phyloP scores from a whole-genome alignment of 2,113 vertebrate species.

The Hylia prasina region DNA sequence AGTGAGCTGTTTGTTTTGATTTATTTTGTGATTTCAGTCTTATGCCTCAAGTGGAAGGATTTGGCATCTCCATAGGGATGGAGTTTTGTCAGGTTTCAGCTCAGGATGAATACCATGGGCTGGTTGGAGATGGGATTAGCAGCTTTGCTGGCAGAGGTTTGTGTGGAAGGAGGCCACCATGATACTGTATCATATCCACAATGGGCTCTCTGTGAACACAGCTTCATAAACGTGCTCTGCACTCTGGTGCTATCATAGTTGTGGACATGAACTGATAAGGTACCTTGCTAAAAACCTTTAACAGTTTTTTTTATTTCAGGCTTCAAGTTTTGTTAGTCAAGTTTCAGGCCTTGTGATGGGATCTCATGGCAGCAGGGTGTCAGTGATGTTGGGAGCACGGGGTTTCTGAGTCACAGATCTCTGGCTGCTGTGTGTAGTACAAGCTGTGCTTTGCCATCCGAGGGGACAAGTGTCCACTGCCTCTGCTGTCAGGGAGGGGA shows the following conservation, averaged over 20 bases:
- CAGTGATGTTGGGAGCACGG: fast-evolving
- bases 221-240: not conserved
- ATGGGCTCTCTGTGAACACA: fast-evolving
- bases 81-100: not conserved
- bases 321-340: not conserved
- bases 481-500: not conserved
- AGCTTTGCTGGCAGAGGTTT: not conserved
- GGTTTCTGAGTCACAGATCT: not conserved
- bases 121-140: not conserved
- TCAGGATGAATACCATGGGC: not conserved
- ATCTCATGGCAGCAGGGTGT: not conserved
- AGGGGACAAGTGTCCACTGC: not conserved
- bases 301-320: not conserved
- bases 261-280: not conserved
- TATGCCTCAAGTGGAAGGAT: not conserved
- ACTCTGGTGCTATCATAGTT: fast-evolving
- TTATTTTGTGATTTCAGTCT: not conserved
- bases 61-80: not conserved
- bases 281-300: not conserved
- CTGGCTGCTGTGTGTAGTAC: not conserved
- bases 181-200: fast-evolving
- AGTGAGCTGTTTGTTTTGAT: not conserved
- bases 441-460: not conserved
- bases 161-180: not conserved
- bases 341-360: not conserved